Evolutionary conservation across 2,888 invertebrate species (phyloP), one percentile per base, ranked within the genome.

Genomic region (Anagyrus pseudococci): DNA sequence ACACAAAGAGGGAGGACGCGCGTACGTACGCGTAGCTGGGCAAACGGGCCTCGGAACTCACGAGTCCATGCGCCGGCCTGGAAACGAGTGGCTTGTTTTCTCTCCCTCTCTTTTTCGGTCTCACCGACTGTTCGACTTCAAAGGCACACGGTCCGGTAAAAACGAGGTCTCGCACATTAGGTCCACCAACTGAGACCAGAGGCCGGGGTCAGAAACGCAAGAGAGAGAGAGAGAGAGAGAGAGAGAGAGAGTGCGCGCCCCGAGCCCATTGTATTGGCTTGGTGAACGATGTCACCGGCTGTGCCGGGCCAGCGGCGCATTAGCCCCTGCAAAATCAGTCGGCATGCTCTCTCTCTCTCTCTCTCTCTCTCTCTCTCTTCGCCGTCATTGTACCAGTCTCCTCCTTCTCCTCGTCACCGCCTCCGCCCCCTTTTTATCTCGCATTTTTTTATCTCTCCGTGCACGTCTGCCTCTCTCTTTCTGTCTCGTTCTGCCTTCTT

Each of bases 311-410:
- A n/a, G 63, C 64, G 47, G 47, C n/a, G 22, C 4, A 13, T 23
- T 7, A 2, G 67, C 66, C 67, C 64, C 67, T 61, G 64, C 67
- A 55, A 68, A 69, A 69, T 69, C 69, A 65, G 65, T 63, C 54
- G 48, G 50, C 54, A 44, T 53, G 29, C 26, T 41, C 17, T 49
- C 25, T 49, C 8, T 49, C 37, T 26, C 7, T 54, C 58, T 61
- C 65, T 62, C 47, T 48, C 52, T 41, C 44, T 52, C 43, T 48
- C 41, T 4, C 33, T 40, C n/a, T 10, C 46, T 29, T 22, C n/a
- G 22, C 22, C 20, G 6, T 8, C n/a, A 8, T 20, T 7, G n/a
- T 13, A 22, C 17, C 17, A 4, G 17, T 29, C 19, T 33, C 29
- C 48, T n/a, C 23, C 48, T 23, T 20, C 25, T 1, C 3, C 26